These are phyloP conservation scores for Cyanoliseus patagonus DNA, from an alignment of 2,113 vertebrate genomes.

Conservation along the genomic window DNA sequence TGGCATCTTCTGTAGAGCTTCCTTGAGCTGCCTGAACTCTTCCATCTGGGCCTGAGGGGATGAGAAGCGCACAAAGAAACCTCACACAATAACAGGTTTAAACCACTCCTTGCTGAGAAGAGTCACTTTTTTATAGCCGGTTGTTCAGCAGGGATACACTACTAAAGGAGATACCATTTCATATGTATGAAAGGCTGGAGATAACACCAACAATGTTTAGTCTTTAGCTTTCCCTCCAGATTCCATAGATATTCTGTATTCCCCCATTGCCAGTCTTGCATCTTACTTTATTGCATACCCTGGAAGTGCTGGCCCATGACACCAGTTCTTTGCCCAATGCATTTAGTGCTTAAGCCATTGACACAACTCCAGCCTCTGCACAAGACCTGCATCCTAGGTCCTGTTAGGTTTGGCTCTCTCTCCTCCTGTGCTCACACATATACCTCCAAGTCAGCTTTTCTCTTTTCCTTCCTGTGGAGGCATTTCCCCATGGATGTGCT, in stretches of 20 bases:
- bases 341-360: neutral
- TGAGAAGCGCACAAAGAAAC: neutral
- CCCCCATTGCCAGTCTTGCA: neutral
- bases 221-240: neutral
- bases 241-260: neutral
- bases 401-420: neutral
- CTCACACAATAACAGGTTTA: neutral
- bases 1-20: conserved; percentile 73
- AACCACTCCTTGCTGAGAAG: neutral
- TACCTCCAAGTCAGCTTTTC: neutral
- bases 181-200: neutral
- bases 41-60: conserved; percentile 68
- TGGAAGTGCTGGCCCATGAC: neutral
- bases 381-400: neutral
- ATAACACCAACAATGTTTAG: neutral
- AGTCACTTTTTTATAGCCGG: rapidly evolving
- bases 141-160: neutral
- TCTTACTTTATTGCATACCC: neutral
- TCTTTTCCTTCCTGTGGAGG: neutral
- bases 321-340: neutral
- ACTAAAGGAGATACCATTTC: neutral
- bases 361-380: neutral
- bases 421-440: neutral
- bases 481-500: neutral
- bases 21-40: conserved; percentile 76